Evolutionary conservation across 2,888 invertebrate species (phyloP).

Genomic region (Lasius platythorax): DNA sequence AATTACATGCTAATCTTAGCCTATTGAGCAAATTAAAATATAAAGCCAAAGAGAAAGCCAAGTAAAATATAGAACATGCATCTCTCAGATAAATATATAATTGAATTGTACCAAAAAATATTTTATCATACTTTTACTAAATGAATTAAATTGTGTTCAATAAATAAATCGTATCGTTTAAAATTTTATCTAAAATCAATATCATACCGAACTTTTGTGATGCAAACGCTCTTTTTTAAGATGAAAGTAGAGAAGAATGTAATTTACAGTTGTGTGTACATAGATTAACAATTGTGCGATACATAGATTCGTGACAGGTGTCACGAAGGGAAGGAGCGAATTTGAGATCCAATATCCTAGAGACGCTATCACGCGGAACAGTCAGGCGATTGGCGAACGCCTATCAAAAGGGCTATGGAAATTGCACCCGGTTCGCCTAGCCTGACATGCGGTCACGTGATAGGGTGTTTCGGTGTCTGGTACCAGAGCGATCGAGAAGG

Average conservation of each 20-base stretch:
- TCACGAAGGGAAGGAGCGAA: background rate
- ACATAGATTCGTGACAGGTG: background rate
- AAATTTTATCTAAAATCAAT: background rate
- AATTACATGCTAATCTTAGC: background rate
- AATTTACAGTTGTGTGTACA: background rate
- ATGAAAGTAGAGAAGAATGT: background rate
- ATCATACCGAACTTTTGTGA: background rate
- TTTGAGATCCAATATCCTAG: conserved; percentile 34
- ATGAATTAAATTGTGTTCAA: background rate
- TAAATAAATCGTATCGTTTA: background rate
- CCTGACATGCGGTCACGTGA: conserved; percentile 54
- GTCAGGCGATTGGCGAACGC: conserved; percentile 57
- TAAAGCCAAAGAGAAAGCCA: background rate
- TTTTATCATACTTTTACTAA: background rate
- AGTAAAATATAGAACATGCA: background rate
- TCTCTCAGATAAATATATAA: background rate
- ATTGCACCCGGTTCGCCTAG: conserved; percentile 36
- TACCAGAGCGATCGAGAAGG: conserved; percentile 71
- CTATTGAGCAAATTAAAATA: background rate
- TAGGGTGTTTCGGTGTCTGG: conserved; percentile 75
- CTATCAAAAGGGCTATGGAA: conserved; percentile 61
- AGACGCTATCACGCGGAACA: conserved; percentile 46
- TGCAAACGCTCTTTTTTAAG: background rate
- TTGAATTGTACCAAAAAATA: background rate
- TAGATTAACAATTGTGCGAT: background rate